phyloP scores from a whole-genome alignment of 1,140 invertebrate species.

The Leptopilina clavipes region DNA sequence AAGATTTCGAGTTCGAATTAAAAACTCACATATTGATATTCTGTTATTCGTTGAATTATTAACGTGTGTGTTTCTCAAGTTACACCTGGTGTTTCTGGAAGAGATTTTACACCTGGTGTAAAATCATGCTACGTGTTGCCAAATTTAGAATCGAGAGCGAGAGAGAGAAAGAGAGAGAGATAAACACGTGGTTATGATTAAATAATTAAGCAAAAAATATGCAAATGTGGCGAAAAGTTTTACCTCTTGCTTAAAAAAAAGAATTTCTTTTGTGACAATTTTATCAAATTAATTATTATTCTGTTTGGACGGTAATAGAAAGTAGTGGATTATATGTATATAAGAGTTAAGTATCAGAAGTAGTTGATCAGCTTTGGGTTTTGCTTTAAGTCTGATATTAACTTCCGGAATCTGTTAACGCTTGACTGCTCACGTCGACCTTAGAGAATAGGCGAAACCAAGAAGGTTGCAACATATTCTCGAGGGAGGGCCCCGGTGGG shows the following conservation, averaged over 20 bases:
- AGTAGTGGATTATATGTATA: neutral
- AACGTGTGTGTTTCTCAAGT: neutral
- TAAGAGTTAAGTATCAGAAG: neutral
- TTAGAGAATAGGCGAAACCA: conserved; percentile 6
- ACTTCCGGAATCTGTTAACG: neutral
- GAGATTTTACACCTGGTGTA: conserved; percentile 22
- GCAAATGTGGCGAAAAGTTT: neutral
- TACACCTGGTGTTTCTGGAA: conserved; percentile 27
- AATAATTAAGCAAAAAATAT: conserved; percentile 1
- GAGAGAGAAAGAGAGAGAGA: too few species aligned
- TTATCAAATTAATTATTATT: too few species aligned
- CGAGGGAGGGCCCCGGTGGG: conserved; percentile 1
- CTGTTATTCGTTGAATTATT: conserved; percentile 13
- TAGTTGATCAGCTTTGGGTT: neutral
- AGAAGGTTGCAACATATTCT: conserved; percentile 24
- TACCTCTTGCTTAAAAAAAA: too few species aligned
- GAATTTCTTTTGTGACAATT: too few species aligned
- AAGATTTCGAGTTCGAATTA: neutral
- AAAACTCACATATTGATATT: neutral
- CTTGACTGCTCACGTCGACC: neutral
- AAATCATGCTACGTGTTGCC: neutral
- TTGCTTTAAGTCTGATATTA: neutral
- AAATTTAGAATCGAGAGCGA: conserved; percentile 1
- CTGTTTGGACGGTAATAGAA: neutral
- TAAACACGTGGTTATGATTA: neutral